Conservation (phyloP, 2,888 invertebrate species). For the Drosophila neotestacea region DNA sequence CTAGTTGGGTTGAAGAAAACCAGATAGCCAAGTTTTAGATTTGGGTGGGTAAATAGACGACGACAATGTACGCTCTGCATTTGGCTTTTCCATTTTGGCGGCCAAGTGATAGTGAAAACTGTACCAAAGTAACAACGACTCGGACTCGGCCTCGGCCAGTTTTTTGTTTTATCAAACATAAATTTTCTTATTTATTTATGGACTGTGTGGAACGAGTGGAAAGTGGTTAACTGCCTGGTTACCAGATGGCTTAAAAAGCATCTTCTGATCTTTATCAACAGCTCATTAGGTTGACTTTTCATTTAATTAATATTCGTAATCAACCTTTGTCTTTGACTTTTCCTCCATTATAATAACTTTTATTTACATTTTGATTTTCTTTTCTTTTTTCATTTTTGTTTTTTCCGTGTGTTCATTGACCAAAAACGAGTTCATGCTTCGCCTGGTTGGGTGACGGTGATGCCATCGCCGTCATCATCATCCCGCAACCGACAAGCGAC, state of each 20-base stretch:
- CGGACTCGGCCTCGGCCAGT: constrained; percentile 39
- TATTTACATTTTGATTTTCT: constrained; percentile 23
- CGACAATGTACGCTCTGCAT: constrained; percentile 55
- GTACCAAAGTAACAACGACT: constrained; percentile 50
- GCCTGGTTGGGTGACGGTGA: constrained; percentile 36
- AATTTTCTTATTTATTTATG: constrained; percentile 72
- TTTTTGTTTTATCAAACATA: constrained; percentile 60
- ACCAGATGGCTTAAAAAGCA: constrained; percentile 1
- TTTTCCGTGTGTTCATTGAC: constrained; percentile 51
- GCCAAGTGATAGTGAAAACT: constrained; percentile 73
- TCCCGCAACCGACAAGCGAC: constrained; percentile 27
- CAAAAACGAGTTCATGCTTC: constrained; percentile 76
- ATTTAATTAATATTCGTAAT: constrained; percentile 18
- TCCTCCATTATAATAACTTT: constrained; percentile 8
- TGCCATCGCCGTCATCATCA: constrained; percentile 18
- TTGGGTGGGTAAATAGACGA: constrained; percentile 1
- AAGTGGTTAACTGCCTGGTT: constrained; percentile 48
- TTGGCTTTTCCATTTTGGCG: constrained; percentile 43
- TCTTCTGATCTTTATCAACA: constrained; percentile 12
- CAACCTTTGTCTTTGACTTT: constrained; percentile 17
- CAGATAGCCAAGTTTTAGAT: constrained; percentile 32
- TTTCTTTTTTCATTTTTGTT: neutral
- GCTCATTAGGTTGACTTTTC: constrained; percentile 21
- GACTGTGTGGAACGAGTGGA: constrained; percentile 57
- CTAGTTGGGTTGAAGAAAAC: constrained; percentile 41